Conservation (phyloP, 2,797 vertebrate species). For the Galaxias olidus region DNA sequence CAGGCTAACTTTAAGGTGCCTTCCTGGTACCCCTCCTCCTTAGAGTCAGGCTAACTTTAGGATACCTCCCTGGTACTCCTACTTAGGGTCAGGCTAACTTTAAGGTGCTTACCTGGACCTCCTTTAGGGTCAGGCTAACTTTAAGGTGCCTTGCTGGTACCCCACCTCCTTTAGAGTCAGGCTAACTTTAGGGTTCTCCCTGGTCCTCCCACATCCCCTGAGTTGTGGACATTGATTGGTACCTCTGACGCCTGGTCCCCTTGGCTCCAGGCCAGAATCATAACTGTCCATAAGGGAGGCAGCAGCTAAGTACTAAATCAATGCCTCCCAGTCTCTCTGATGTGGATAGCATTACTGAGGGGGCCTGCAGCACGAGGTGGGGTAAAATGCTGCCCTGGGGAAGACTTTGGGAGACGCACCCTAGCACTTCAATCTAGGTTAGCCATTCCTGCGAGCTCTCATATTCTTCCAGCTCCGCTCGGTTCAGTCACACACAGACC, state of each 20-base stretch:
- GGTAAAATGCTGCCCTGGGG: constrained; percentile 73
- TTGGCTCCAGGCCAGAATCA: constrained; percentile 70
- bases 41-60: no score
- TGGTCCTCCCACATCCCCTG: constrained; percentile 54
- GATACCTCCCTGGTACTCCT: neutral
- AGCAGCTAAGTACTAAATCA: constrained; percentile 83
- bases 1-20: no score
- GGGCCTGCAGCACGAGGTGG: constrained; percentile 69
- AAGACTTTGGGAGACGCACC: constrained; percentile 74
- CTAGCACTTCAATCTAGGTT: constrained; percentile 56
- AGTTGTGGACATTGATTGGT: constrained; percentile 73
- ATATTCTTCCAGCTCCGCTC: constrained; percentile 37
- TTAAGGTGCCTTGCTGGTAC: no score
- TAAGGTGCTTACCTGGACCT: no score
- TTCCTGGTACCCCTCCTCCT: no score
- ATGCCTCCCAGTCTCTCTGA: constrained; percentile 73
- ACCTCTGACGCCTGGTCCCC: constrained; percentile 70
- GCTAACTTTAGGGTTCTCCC: constrained; percentile 37
- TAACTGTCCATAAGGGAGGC: constrained; percentile 80
- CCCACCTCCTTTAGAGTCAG: no score
- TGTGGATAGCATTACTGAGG: constrained; percentile 76
- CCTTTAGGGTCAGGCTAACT: no score
- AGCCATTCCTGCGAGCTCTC: constrained; percentile 69
- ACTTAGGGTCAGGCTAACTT: constrained; percentile 37
- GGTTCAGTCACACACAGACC: no score